A percentile compares a stretch with the other conserved stretches of the same genome.
Evolutionary conservation across 1,140 invertebrate genomes (phyloP).

Genomic region (Holotrichia oblita): DNA sequence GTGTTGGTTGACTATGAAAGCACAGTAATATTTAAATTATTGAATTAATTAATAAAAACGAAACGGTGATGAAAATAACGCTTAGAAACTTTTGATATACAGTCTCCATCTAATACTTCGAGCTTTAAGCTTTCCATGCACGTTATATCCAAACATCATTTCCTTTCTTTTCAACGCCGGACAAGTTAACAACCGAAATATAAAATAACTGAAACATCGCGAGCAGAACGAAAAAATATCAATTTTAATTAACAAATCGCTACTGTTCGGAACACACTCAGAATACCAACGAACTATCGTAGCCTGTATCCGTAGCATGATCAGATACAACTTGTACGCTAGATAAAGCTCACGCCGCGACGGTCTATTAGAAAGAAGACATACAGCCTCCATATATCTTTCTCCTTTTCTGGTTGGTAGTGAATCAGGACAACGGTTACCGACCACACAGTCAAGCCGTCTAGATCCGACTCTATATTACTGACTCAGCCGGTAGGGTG

Average conservation of each 20-base stretch:
- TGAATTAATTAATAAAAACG: too few relatives aligned
- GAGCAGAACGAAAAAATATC: neutral
- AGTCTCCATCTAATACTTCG: too few relatives aligned
- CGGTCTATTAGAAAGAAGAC: neutral
- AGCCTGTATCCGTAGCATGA: neutral
- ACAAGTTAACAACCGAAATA: too few relatives aligned
- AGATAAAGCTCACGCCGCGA: neutral
- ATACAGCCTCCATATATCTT: slow-evolving; percentile 12
- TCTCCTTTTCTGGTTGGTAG: neutral
- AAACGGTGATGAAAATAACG: too few relatives aligned
- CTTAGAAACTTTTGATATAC: too few relatives aligned
- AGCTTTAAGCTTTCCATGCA: too few relatives aligned
- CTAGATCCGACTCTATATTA: neutral
- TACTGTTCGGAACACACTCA: neutral
- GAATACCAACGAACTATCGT: neutral
- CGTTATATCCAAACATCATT: too few relatives aligned
- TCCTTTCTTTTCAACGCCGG: too few relatives aligned
- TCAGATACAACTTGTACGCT: slow-evolving; percentile 6
- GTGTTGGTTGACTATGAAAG: too few relatives aligned
- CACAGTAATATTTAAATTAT: too few relatives aligned
- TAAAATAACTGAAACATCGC: too few relatives aligned
- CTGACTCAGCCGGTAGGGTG: neutral
- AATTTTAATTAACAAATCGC: slow-evolving; percentile 34
- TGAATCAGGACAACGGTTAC: slow-evolving; percentile 2
- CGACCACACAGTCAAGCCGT: neutral